Evolutionary conservation across 2,113 vertebrate species (phyloP), one percentile per base, ranked within the genome.

Genomic region (Sula dactylatra): DNA sequence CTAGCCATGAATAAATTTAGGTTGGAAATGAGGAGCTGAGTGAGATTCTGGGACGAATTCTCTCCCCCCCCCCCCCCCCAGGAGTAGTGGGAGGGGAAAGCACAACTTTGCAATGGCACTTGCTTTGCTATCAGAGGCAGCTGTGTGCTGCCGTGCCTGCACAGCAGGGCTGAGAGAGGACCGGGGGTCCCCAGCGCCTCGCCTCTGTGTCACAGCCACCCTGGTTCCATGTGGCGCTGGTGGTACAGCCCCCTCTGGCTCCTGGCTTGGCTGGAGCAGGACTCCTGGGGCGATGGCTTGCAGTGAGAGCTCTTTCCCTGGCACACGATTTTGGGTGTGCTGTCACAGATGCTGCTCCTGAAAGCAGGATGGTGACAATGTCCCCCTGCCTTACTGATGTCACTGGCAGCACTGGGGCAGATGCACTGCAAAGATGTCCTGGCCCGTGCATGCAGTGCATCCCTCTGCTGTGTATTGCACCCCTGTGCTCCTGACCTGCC

Each of bases 1-100:
- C 82, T 85, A 78, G 74, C 82, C 92, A 6, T 91, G 91, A 96
- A 97, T 96, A 97, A 93, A 97, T 94, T 95, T 82, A 82, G 36
- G 49, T 32, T 96, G 90, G 58, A 91, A 93, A 94, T 93, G 52
- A 91, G 78, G 25, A 90, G 72, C 49, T 31, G 45, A 78, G 73
- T 70, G 77, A 86, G 81, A 93, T 59, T 72, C 73, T 85, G 87
- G 92, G 91, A 78, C 9, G 15, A 62, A 84, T 66, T 73, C n/a
- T n/a, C n/a, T n/a, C n/a, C n/a, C n/a, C n/a, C n/a, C n/a, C n/a
- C n/a, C n/a, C n/a, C 18, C 86, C 94, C 81, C n/a, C 47, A 87
- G 72, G 77, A 95, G 80, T 55, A 47, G 65, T 5, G 8, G 79
- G 80, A 95, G 27, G 29, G 72, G 79, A 80, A 90, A 71, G 32